phyloP scores from a whole-genome alignment of 92 coral and sea anemone species.

The Ricordea florida region DNA sequence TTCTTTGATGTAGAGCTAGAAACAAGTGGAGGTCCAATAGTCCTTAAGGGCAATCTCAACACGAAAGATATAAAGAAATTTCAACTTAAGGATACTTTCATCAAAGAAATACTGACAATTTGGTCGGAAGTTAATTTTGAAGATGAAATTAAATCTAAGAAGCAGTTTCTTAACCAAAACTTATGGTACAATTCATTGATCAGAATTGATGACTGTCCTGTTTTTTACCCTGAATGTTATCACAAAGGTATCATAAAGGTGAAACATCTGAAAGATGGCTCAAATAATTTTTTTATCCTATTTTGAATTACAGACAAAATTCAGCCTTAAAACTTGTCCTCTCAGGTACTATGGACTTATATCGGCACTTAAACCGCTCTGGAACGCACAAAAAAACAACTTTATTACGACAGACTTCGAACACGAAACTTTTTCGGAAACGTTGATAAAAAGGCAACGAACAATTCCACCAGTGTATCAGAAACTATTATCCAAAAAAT shows the following conservation, averaged over 20 bases:
- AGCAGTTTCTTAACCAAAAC: background rate
- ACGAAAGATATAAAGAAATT: background rate
- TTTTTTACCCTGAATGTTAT: background rate
- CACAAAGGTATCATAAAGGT: background rate
- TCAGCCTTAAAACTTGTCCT: too few relatives aligned
- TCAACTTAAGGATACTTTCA: background rate
- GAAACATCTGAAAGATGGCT: background rate
- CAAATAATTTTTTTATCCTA: background rate
- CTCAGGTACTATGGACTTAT: too few relatives aligned
- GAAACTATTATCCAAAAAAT: too few relatives aligned
- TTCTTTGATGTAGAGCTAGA: too few relatives aligned
- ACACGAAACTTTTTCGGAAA: background rate
- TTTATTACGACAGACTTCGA: background rate
- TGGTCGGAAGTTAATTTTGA: slow-evolving; percentile 15
- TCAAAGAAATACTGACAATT: background rate
- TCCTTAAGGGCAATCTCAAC: too few relatives aligned
- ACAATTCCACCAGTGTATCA: too few relatives aligned
- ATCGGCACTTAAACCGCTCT: too few relatives aligned
- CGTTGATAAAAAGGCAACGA: background rate
- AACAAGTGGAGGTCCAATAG: too few relatives aligned
- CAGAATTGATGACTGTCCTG: slow-evolving; percentile 1
- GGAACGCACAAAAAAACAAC: too few relatives aligned
- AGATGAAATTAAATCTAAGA: background rate
- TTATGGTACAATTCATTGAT: background rate
- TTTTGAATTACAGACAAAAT: background rate